Base-by-base conservation (phyloP, 1,140 invertebrate species). In the Bilobella aurantiaca region DNA sequence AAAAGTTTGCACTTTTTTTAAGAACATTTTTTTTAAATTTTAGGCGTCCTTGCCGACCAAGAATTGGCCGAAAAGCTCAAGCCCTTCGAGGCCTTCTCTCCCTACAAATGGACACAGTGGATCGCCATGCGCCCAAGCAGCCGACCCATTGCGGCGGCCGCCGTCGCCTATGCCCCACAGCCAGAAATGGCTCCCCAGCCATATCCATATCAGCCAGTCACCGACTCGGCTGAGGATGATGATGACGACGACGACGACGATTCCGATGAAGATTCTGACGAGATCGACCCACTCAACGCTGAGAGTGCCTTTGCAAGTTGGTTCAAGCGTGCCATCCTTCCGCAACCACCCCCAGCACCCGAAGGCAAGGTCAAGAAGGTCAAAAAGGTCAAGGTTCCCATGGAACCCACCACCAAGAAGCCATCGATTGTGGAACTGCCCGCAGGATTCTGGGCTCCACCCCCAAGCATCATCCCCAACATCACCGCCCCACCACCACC, bases 101-200 rank as follows among this genome's bases (percentile, higher is more conserved):
- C 60, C 27, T 66, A 66, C 32, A 65, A 65, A 53, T 66, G 65
- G 65, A 66, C 65, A 34, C 32, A 62, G 23, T 66, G 65, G 65
- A 18, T 66, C 21, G 31, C 5, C 3, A 21, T 63, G 2, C 23
- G 31, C 14, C 62, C 62, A 61, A 27, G 59, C 12, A 25, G 8
- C 12, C 3, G 42, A 21, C 8, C 59, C 49, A 60, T 29, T 28
- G 62, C 59, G 14, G 60, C 49, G 3, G 14, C 31, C 32, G 28
- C 59, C 23, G 37, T 27, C 25, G 3, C 5, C 29, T 12, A 28
- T 18, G 31, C 25, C 3, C 59, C 25, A 42, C 23, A 18, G 12
- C 23, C 14, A 59, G 12, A 28, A 21, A 5, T 12, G 8, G 58
- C 16, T 8, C 27, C 58, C 8, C 23, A 3, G n/a, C 53, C 5